A percentile compares a stretch with the other conserved stretches of the same genome.
These are phyloP conservation scores for Lepidocyrtoides sp. DNA, from an alignment of 2,888 invertebrate genomes.

Conservation along the genomic window DNA sequence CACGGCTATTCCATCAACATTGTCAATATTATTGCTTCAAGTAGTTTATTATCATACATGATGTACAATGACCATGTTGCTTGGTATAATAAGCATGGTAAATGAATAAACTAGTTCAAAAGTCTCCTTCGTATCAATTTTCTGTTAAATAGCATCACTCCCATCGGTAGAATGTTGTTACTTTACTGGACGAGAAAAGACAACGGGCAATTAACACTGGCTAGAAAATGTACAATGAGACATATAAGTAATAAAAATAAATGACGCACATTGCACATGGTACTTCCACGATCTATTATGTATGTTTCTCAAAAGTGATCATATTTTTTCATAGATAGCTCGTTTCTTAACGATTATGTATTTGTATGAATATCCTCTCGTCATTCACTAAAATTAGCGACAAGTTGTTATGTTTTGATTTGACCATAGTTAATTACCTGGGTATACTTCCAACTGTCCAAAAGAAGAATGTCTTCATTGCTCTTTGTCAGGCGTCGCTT, in stretches of 20 bases:
- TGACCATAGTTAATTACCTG: background rate
- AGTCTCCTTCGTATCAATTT: background rate
- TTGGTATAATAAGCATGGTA: background rate
- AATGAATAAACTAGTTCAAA: slow-evolving; percentile 9
- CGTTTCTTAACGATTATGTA: background rate
- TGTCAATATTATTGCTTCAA: background rate
- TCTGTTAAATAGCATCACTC: background rate
- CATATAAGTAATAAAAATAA: too few relatives aligned
- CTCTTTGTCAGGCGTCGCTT: too few relatives aligned
- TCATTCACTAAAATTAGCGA: slow-evolving; percentile 4
- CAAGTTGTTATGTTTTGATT: background rate
- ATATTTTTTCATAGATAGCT: background rate
- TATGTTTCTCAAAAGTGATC: background rate
- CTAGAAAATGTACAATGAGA: too few relatives aligned
- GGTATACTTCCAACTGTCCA: background rate
- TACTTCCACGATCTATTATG: too few relatives aligned
- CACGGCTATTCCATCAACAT: background rate
- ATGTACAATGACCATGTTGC: background rate
- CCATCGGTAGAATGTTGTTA: too few relatives aligned
- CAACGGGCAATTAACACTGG: too few relatives aligned
- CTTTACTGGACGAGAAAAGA: too few relatives aligned
- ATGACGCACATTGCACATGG: too few relatives aligned
- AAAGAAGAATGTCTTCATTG: background rate
- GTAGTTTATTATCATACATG: background rate
- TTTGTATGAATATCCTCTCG: too few relatives aligned